Conservation (phyloP, 1,140 invertebrate genomes). For the Mizuhopecten yessoensis region DNA sequence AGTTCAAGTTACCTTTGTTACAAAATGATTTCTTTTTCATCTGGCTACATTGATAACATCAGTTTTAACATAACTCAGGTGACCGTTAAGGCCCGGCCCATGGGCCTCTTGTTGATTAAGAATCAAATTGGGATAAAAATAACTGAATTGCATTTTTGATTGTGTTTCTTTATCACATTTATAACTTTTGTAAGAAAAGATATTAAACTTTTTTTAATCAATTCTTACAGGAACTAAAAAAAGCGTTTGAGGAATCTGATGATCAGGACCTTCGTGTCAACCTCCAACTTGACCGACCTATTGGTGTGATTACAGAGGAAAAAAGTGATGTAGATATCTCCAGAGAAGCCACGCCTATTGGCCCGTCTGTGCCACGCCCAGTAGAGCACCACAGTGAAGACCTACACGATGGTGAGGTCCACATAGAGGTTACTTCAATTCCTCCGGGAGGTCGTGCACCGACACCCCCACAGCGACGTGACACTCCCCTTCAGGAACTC, state of each 20-base stretch:
- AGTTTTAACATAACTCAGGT: no score
- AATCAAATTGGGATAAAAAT: no score
- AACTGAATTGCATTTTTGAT: no score
- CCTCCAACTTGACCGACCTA: neutral
- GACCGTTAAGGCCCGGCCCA: no score
- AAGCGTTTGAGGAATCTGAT: neutral
- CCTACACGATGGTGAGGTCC: slow-evolving; percentile 60
- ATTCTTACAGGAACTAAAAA: neutral
- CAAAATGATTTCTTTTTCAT: no score
- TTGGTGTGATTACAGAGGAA: neutral
- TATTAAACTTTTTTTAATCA: neutral
- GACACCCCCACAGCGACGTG: slow-evolving; percentile 49
- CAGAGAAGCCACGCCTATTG: neutral
- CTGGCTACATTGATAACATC: no score
- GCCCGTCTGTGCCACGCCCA: neutral
- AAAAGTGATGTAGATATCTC: neutral
- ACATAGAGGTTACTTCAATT: slow-evolving; percentile 69
- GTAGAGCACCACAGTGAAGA: slow-evolving; percentile 64
- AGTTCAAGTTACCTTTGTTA: no score
- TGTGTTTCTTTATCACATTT: no score
- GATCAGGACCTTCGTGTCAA: neutral
- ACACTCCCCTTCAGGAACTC: slow-evolving; percentile 58
- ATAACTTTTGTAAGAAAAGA: no score
- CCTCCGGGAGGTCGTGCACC: slow-evolving; percentile 61
- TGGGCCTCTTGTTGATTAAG: no score